Percentiles rank a stretch among this genome's conserved stretches.
phyloP scores from a whole-genome alignment of 2,113 vertebrate genomes.

The Brachypodius melanocephalos region DNA sequence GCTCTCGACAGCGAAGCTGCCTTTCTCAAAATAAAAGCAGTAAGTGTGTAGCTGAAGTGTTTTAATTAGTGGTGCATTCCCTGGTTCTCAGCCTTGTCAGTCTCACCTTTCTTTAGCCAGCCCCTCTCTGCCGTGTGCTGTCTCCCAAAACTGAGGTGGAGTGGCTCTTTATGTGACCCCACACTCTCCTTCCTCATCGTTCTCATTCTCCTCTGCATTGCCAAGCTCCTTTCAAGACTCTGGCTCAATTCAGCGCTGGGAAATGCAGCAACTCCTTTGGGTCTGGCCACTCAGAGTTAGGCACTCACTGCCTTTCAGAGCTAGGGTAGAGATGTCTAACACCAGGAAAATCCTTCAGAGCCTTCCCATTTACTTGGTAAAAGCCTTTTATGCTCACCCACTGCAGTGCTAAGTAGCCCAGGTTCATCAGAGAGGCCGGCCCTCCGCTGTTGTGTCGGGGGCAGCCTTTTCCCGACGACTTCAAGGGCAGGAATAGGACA shows the following conservation, averaged over 20 bases:
- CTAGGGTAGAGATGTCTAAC: neutral
- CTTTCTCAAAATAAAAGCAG: neutral
- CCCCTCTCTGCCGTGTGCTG: neutral
- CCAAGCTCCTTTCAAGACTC: neutral
- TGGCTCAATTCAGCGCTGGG: rapidly evolving
- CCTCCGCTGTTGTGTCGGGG: rapidly evolving
- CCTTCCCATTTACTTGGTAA: neutral
- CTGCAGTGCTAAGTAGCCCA: neutral
- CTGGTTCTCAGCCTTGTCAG: neutral
- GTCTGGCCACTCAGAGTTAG: neutral
- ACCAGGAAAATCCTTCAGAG: neutral
- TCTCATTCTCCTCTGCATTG: neutral
- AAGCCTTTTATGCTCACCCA: neutral
- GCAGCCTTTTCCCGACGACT: neutral
- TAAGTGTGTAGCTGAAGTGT: neutral
- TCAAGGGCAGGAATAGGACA: neutral
- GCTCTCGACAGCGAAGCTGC: neutral
- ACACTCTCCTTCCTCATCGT: rapidly evolving
- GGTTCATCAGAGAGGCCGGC: rapidly evolving
- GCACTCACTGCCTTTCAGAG: neutral
- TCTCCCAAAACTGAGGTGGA: neutral
- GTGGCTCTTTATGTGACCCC: neutral
- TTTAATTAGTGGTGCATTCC: rapidly evolving
- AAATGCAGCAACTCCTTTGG: neutral
- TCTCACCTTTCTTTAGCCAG: neutral